Evolutionary conservation across 2,113 vertebrate genomes (phyloP), one percentile per base, ranked within the genome.

Genomic region (Epinephelus lanceolatus): DNA sequence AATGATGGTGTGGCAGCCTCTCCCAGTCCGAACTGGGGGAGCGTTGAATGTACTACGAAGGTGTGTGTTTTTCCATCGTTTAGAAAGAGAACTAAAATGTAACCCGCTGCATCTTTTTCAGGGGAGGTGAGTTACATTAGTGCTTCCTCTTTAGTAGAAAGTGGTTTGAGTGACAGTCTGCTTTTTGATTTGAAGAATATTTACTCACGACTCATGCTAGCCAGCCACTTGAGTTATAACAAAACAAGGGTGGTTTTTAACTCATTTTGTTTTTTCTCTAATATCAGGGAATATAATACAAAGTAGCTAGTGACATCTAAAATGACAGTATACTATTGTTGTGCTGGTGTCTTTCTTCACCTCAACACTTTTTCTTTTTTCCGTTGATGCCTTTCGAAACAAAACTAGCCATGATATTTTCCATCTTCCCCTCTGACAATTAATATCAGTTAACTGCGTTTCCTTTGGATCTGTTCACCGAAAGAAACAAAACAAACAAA

Each of bases 241-340:
- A 60, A 87, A 89, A 78, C 80, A 52, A 84, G 45, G 83, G 73
- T 88, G 75, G 74, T 87, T 90, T 80, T 87, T 67, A 78, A 84
- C 83, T 72, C 45, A 30, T 86, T 81, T 30, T 30, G 30, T 30
- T 76, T 11, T 86, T 85, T 80, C 91, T 93, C 89, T 94, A 94
- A 92, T 94, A 95, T 95, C 94, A 95, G 95, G 94, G 94, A 96
- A 85, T 93, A 92, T 86, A 90, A 95, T 86, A 88, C 68, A 74
- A 89, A 88, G 81, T 94, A 94, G 88, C 88, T 92, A 79, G 85
- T 86, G 79, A 89, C 77, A 80, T 91, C 55, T 81, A 80, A 89
- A 84, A 88, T 82, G 45, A 88, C 83, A 91, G 84, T 83, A 80
- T 70, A 67, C 71, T 75, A 84, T 49, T 84, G 75, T 87, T 86